Base-by-base conservation (phyloP, 2,113 vertebrate species). In the Ardeotis arabs region DNA sequence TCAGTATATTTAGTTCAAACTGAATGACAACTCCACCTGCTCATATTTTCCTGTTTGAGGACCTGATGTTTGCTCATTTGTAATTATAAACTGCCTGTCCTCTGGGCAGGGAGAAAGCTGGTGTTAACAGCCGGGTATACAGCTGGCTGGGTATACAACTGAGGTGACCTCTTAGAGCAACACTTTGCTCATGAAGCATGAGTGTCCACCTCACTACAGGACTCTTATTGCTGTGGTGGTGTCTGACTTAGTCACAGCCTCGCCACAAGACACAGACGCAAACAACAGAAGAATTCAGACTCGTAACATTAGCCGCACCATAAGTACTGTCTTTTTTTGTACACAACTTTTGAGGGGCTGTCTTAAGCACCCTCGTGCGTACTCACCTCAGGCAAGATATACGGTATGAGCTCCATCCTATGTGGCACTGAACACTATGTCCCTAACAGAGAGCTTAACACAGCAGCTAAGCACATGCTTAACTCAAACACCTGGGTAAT, bases 401-500 rank as follows among this genome's bases (percentile, higher is more conserved):
- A 37, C 0, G 1, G 83, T 18, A 25, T 41, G 69, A 64, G 10
- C 90, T 22, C 70, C 69, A 10, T 82, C 70, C 87, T 44, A 0
- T 21, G 90, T 2, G 62, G 62, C 85, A 6, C 72, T 17, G 83
- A 97, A 90, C 90, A 21, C 79, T 2, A 12, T 37, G 93, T 92
- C 77, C 95, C 84, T 50, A 13, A 24, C 89, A 4, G 58, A 76
- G 66, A 41, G 58, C 73, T 77, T 13, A 70, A 39, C 68, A 37
- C 83, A 12, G 49, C 93, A 68, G 92, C 92, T 69, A 5, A 91
- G 94, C 96, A 91, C 95, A 33, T 87, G 94, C 96, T 96, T 52
- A 96, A 23, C 84, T 96, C 95, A 91, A 96, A 95, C 96, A 96
- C 95, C 94, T 97, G 95, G 93, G 84, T 94, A 96, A 95, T 96